Conservation (phyloP, 2,113 vertebrate species). For the Aepyceros melampus region DNA sequence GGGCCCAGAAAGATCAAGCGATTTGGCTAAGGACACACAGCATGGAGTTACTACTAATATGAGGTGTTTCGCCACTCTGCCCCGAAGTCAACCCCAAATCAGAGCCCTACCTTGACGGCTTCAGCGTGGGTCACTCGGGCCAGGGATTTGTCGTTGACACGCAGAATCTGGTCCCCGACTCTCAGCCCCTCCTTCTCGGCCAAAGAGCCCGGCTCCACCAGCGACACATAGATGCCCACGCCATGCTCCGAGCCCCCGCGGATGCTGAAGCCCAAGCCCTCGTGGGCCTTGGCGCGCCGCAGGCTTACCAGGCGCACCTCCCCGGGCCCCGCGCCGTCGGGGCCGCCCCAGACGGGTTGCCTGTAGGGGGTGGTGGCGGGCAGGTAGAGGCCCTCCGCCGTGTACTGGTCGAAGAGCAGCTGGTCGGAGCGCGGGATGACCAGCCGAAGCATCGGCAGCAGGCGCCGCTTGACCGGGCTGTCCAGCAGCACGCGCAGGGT, state of each 20-base stretch:
- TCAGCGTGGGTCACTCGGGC: conserved; percentile 93
- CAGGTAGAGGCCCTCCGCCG: conserved; percentile 93
- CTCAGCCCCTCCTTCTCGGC: conserved; percentile 93
- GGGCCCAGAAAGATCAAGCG: neutral
- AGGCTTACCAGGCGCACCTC: conserved; percentile 91
- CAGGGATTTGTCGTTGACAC: conserved; percentile 93
- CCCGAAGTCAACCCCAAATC: neutral
- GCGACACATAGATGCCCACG: conserved; percentile 96
- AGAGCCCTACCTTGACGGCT: conserved; percentile 91
- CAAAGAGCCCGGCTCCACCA: conserved; percentile 95
- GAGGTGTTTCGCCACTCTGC: neutral
- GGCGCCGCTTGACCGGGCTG: conserved; percentile 91
- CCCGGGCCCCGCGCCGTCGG: conserved; percentile 66
- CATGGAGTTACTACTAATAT: neutral
- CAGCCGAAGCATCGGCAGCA: conserved; percentile 94
- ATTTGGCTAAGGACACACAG: conserved; percentile 50
- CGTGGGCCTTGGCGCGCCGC: conserved; percentile 92
- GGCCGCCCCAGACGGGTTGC: conserved; percentile 65
- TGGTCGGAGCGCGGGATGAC: conserved; percentile 97
- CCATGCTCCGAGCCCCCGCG: conserved; percentile 97
- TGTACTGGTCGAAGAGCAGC: conserved; percentile 97
- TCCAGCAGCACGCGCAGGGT: conserved; percentile 93
- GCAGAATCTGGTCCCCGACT: conserved; percentile 96
- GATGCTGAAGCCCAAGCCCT: conserved; percentile 97
- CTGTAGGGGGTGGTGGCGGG: conserved; percentile 77